These are phyloP conservation scores for Chionoecetes opilio DNA, from an alignment of 1,140 invertebrate genomes.

Conservation along the genomic window DNA sequence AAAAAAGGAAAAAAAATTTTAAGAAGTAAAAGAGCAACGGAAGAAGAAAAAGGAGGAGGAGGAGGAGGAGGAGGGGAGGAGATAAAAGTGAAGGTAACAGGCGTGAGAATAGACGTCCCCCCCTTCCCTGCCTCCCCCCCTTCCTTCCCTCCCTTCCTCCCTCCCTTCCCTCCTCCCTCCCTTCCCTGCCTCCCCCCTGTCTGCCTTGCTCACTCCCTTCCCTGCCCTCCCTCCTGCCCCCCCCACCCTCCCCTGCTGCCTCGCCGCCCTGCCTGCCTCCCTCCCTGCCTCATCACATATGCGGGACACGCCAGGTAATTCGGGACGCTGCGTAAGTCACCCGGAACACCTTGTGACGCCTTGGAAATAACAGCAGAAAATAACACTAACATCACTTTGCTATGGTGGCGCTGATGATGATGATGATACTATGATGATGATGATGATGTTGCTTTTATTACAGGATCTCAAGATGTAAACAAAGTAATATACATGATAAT, in stretches of 20 bases:
- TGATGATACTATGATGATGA: background rate
- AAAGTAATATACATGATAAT: background rate
- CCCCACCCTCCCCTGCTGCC: background rate
- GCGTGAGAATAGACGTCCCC: background rate
- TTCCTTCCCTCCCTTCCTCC: background rate
- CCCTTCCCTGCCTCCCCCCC: background rate
- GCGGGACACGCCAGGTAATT: slow-evolving; percentile 24
- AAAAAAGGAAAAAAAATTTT: background rate
- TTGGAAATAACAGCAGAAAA: background rate
- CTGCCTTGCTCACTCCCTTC: no score
- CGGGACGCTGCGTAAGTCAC: slow-evolving; percentile 3
- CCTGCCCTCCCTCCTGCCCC: background rate
- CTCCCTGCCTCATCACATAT: background rate
- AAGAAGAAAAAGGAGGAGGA: background rate
- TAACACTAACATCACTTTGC: background rate
- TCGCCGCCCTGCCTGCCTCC: background rate
- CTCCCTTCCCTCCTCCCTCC: background rate
- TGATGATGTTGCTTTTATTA: background rate
- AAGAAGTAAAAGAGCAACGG: background rate
- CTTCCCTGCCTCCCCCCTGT: no score
- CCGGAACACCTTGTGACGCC: slow-evolving; percentile 13
- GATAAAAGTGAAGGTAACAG: background rate
- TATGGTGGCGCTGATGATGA: background rate
- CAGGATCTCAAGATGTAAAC: background rate
- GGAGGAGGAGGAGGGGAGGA: background rate